phyloP scores from a whole-genome alignment of 2,797 vertebrate genomes.

The Agapornis canus region DNA sequence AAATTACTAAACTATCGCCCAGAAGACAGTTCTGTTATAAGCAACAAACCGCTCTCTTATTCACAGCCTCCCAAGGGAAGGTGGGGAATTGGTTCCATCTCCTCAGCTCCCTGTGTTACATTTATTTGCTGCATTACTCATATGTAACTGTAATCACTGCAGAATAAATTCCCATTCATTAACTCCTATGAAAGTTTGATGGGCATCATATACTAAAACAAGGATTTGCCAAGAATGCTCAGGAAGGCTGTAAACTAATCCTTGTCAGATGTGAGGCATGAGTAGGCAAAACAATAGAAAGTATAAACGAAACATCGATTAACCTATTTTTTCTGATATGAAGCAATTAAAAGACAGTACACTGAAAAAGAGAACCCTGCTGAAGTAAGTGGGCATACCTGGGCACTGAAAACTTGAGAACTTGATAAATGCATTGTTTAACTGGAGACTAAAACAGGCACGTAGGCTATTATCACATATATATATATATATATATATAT shows the following conservation, averaged over 20 bases:
- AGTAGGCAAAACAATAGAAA: not conserved
- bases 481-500: not conserved
- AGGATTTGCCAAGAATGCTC: not conserved
- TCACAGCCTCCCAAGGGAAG: not conserved
- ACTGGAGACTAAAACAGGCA: not conserved
- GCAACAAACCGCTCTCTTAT: not conserved
- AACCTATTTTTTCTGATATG: not conserved
- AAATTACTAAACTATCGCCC: not conserved
- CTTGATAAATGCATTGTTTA: not conserved
- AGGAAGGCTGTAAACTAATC: not conserved
- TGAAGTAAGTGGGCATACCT: not conserved
- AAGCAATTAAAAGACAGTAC: not conserved
- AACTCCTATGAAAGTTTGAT: not conserved
- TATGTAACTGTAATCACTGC: rapidly evolving
- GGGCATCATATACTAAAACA: not conserved
- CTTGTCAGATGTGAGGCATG: not conserved
- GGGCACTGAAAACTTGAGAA: not conserved
- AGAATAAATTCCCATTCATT: not conserved
- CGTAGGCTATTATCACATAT: not conserved
- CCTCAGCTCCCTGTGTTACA: not conserved
- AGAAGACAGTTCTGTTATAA: not conserved
- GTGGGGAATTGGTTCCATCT: not conserved
- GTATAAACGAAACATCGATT: not conserved
- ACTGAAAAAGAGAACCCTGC: not conserved
- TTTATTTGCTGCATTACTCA: not conserved